Evolutionary conservation across 2,113 vertebrate species (phyloP).

Genomic region (Callaeas wilsoni): DNA sequence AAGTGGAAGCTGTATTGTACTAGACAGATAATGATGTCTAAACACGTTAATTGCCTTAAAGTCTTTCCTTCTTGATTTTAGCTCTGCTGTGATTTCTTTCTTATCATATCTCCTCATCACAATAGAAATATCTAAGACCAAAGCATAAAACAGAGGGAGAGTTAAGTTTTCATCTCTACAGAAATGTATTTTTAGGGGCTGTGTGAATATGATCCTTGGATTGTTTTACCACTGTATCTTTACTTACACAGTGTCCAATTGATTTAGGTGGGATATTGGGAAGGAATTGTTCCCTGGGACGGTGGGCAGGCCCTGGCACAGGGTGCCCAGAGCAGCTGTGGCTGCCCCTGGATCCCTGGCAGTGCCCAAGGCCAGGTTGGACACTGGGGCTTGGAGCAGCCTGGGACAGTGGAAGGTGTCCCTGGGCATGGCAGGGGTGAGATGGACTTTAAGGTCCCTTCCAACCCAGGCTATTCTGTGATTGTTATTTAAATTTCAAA

Average conservation of each 20-base stretch:
- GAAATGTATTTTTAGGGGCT: background rate
- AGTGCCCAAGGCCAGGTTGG: background rate
- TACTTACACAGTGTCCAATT: background rate
- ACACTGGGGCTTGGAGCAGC: background rate
- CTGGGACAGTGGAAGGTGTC: background rate
- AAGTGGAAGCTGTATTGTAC: background rate
- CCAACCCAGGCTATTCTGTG: background rate
- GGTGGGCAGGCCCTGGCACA: background rate
- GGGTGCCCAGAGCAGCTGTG: background rate
- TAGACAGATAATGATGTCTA: background rate
- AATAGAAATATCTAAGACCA: conserved; percentile 19
- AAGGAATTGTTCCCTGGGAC: background rate
- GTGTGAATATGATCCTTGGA: conserved; percentile 3
- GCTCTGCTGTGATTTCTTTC: conserved; percentile 13
- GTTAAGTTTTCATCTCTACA: background rate
- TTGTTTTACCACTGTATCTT: background rate
- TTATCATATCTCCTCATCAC: background rate
- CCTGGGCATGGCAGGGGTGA: background rate
- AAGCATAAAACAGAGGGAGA: background rate
- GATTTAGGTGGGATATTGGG: background rate
- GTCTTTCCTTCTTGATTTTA: background rate
- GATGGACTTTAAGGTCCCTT: background rate
- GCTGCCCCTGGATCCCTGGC: background rate
- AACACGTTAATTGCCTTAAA: background rate
- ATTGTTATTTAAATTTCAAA: background rate